Base-by-base conservation (phyloP, 2,888 invertebrate genomes). In the Macrosiphum euphorbiae region DNA sequence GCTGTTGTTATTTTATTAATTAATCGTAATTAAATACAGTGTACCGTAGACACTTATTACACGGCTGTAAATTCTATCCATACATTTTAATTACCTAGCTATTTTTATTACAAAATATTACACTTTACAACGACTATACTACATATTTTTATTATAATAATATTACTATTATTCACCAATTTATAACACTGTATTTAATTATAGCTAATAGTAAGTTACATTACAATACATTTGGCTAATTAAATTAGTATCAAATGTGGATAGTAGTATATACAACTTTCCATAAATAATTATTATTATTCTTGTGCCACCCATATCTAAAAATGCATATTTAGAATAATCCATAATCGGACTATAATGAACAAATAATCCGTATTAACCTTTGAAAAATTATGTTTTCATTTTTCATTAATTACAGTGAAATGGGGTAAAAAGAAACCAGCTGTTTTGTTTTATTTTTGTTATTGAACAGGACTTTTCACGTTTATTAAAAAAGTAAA, bases 401-500 rank as follows among this genome's bases (percentile, higher is more conserved):
- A 44, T 20, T 85, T 88, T 84, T 44, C 44, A 85, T 44, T 85
- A 91, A 85, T 85, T 55, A 58, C 20, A n/a, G 52, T 44, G n/a
- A 84, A 85, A 91, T 41, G 24, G 58, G 91, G 44, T 85, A n/a
- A 85, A 78, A 50, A 50, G 41, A 78, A 78, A 90, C 35, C 50
- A 85, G 58, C 85, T 91, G 84, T 85, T 85, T 44, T 28, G 24
- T 58, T 78, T 35, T 67, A n/a, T 55, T 84, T 91, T 85, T 55
- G 55, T 91, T 91, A 91, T 91, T 91, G 55, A 85, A 85, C 55
- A 91, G 41, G 55, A 85, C 20, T 91, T 44, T 85, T 44, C 20
- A 24, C 55, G 44, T 85, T 91, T 91, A 91, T 91, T 91, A 91
- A 91, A 91, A 84, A 90, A 41, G 35, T 55, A 55, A 44, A 44